Evolutionary conservation across 2,797 vertebrate genomes (phyloP).

Genomic region (Cirrhinus molitorella): DNA sequence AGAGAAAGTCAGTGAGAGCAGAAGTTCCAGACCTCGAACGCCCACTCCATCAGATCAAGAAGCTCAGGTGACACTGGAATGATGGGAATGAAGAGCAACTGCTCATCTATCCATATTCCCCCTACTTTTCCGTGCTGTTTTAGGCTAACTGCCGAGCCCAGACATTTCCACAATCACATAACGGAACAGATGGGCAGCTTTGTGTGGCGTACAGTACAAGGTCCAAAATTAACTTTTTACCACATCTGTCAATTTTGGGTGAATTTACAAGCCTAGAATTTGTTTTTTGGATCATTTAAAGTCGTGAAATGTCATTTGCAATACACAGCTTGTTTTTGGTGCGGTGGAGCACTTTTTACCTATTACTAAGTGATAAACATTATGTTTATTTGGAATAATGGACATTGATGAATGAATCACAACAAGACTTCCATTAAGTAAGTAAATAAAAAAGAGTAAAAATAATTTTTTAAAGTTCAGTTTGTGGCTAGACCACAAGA

Average conservation of each 20-base stretch:
- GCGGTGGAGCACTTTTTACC: background rate
- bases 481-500: background rate
- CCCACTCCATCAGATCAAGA: constrained; percentile 76
- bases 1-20: constrained; percentile 79
- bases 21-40: constrained; percentile 73
- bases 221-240: constrained; percentile 18
- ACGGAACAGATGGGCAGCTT: constrained; percentile 19
- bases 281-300: background rate
- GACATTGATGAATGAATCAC: too few species aligned
- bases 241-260: constrained; percentile 1
- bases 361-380: background rate
- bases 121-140: background rate
- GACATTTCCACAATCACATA: background rate
- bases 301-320: background rate
- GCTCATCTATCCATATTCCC: background rate
- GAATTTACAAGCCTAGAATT: background rate
- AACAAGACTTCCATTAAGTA: background rate
- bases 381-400: background rate
- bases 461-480: background rate
- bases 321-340: background rate
- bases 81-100: constrained; percentile 26
- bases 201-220: background rate
- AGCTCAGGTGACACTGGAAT: constrained; percentile 65
- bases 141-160: background rate
- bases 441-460: background rate